Base-by-base conservation (phyloP, 2,113 vertebrate genomes). In the Salvelinus alpinus region DNA sequence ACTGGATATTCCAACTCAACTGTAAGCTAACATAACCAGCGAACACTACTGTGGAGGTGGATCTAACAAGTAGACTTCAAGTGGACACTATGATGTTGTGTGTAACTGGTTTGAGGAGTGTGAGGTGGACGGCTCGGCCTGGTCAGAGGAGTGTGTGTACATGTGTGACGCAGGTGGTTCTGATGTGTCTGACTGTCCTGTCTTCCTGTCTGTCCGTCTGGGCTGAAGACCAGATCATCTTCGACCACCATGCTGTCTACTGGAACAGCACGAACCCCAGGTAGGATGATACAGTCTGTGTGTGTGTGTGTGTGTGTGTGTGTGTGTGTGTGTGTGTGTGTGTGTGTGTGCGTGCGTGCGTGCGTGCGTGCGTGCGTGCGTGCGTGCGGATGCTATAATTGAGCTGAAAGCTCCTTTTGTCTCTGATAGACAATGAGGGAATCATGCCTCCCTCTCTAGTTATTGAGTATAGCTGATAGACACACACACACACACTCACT, bases 201-300 rank as follows among this genome's bases (percentile, higher is more conserved):
- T 93, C 88, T 88, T 93, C 88, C 79, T 92, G 89, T 89, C 86
- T 89, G 64, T 91, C 85, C 72, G 92, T 91, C 73, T 91, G 91
- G 89, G 88, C 92, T 48, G 93, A 94, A 82, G 93, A 94, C 88
- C 92, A 92, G 90, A 92, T 94, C 87, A 89, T 92, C 67, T 92
- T 93, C 69, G 93, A 94, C 84, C 87, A 92, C 86, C 92, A 94
- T 75, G 83, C 91, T 16, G 93, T 94, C 80, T 94, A 93, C 89
- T 94, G 93, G 93, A 94, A 94, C 92, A 94, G 92, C 87, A 92
- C 93, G 76, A 94, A 94, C 72, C 89, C 92, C 89, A 94, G 93
- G 93, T 94, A 78, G 89, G 92, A 69, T 8, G 18, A 18, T 8
- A 8, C 16, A 88, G 25, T 9, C 27, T 73, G 66, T 78, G 24